A percentile compares a stretch with the other conserved stretches of the same genome.
Conservation (phyloP, 2,888 invertebrate species). For the Synergus laeviventris region DNA sequence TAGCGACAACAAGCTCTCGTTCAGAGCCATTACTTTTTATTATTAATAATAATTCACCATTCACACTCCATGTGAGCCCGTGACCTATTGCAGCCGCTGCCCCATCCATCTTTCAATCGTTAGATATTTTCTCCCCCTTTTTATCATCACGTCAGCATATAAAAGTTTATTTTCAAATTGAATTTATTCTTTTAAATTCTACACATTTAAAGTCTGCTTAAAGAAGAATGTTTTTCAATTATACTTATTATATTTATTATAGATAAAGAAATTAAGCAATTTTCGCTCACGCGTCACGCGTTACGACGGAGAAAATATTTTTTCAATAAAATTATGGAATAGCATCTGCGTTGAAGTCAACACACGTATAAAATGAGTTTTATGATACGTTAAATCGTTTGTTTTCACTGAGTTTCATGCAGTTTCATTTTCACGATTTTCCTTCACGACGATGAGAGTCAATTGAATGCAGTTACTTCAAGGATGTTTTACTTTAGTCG, state of each 20-base stretch:
- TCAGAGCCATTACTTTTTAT: slow-evolving; percentile 19
- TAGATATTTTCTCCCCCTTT: not conserved
- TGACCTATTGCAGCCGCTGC: slow-evolving; percentile 5
- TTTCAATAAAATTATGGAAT: not conserved
- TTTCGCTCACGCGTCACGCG: too few relatives aligned
- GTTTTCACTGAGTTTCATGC: not conserved
- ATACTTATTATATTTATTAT: too few relatives aligned
- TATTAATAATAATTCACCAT: slow-evolving; percentile 10
- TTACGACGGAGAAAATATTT: not conserved
- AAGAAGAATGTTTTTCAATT: too few relatives aligned
- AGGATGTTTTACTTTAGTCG: slow-evolving; percentile 13
- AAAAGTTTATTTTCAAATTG: too few relatives aligned
- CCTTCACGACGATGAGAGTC: not conserved
- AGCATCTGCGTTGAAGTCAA: not conserved
- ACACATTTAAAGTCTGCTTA: too few relatives aligned
- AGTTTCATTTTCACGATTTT: not conserved
- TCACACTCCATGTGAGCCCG: slow-evolving; percentile 18
- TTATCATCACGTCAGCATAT: not conserved
- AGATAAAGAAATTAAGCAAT: too few relatives aligned
- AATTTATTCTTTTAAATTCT: too few relatives aligned
- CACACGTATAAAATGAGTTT: not conserved
- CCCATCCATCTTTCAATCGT: not conserved
- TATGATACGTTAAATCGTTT: not conserved
- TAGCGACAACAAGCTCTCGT: slow-evolving; percentile 25
- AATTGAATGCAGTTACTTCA: slow-evolving; percentile 12